Evolutionary conservation across 2,888 invertebrate genomes (phyloP), one percentile per base, ranked within the genome.

Genomic region (Dione vanillae): DNA sequence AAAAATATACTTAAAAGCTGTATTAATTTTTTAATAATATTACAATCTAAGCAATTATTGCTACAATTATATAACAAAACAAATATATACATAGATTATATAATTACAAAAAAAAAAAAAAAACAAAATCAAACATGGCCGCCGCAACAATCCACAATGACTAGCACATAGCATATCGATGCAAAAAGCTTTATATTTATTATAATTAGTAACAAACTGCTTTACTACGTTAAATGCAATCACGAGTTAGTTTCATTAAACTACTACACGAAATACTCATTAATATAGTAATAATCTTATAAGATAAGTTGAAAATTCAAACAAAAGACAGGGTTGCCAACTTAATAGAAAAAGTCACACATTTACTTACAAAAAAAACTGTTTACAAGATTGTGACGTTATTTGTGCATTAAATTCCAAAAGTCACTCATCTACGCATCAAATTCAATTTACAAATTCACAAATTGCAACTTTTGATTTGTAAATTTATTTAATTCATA

Each of bases 101-200:
- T 52, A 52, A 49, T 49, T 27, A 27, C n/a, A n/a, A 49, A 19
- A 16, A 37, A 37, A 37, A 37, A 19, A 49, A 37, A 41, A 20
- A 12, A 41, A 59, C 14, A 43, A 43, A 62, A 64, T 37, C 37
- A 16, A 64, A 49, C 37, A 64, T 47, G 49, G 49, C 64, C 64
- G 49, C 37, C 64, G 40, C 49, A 37, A 27, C 49, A 37, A 37
- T n/a, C 19, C 49, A 58, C 70, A 56, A 74, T 86, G 85, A 88
- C 88, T 86, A 87, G 86, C 78, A 80, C 78, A 79, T 77, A 87
- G 85, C 78, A 79, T 78, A 78, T 78, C 82, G 77, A 77, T 75
- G 70, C 73, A 71, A 71, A 49, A 84, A 86, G 83, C 84, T 56
- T 37, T 16, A 37, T 16, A 56, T 56, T 56, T 19, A 11, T 49